Evolutionary conservation across 2,113 vertebrate species (phyloP).

Genomic region (Indicator indicator): DNA sequence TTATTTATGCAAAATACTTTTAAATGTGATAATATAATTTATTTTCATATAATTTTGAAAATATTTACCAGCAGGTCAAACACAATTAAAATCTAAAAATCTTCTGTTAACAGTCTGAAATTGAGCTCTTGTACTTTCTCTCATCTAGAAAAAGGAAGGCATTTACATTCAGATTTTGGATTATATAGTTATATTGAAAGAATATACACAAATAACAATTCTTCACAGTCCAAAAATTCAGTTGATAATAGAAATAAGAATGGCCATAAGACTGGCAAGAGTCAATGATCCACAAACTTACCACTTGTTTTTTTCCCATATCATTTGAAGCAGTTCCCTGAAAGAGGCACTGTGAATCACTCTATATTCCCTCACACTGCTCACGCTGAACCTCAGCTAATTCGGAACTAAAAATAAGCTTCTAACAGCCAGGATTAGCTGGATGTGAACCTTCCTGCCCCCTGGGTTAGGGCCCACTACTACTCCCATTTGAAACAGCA

Average conservation of each 20-base stretch:
- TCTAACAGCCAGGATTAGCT: conserved; percentile 63
- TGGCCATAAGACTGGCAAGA: background rate
- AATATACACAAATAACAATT: background rate
- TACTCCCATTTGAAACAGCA: background rate
- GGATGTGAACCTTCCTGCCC: background rate
- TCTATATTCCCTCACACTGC: conserved; percentile 14
- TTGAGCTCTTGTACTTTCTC: background rate
- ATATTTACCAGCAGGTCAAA: background rate
- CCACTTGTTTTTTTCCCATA: conserved; percentile 81
- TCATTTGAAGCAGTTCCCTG: background rate
- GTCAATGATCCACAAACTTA: conserved; percentile 47
- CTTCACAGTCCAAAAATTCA: background rate
- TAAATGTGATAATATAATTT: background rate
- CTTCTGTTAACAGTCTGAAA: background rate
- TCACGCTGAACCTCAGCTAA: conserved; percentile 61
- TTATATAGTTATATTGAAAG: background rate
- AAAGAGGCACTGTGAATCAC: background rate
- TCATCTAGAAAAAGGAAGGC: background rate
- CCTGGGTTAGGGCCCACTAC: background rate
- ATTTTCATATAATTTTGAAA: background rate
- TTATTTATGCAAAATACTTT: background rate
- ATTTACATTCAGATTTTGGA: background rate
- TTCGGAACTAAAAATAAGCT: conserved; percentile 72
- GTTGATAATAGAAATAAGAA: background rate
- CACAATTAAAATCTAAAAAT: background rate